These are phyloP conservation scores for Tubulanus polymorphus DNA, from an alignment of 2,888 invertebrate genomes.

Conservation along the genomic window DNA sequence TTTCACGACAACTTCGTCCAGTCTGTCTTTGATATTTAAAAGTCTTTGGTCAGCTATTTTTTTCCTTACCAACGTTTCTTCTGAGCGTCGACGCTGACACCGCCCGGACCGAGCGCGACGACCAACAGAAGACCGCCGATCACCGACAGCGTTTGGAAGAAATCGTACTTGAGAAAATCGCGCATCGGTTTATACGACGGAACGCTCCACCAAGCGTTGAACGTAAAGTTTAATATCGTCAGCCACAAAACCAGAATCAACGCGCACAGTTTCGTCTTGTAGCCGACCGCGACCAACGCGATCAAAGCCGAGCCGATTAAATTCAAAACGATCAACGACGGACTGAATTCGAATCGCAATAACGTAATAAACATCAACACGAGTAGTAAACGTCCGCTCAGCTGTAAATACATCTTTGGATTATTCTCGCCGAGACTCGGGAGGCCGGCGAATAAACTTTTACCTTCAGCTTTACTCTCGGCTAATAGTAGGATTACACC, in stretches of 20 bases:
- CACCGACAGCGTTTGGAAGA: slow-evolving; percentile 96
- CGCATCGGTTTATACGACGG: slow-evolving; percentile 91
- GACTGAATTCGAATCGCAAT: slow-evolving; percentile 85
- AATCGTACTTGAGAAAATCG: slow-evolving; percentile 99
- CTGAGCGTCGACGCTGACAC: slow-evolving; percentile 95
- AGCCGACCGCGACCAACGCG: slow-evolving; percentile 92
- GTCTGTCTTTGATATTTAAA: too few species aligned
- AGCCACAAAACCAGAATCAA: slow-evolving; percentile 87
- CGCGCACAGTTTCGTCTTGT: slow-evolving; percentile 97
- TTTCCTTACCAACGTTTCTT: slow-evolving; percentile 98
- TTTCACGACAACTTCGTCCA: too few species aligned
- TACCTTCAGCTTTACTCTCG: slow-evolving; percentile 90
- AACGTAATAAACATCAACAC: slow-evolving; percentile 99
- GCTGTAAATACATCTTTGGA: slow-evolving; percentile 92
- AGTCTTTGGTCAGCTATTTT: too few species aligned
- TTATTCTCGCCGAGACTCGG: slow-evolving; percentile 67
- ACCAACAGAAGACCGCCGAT: slow-evolving; percentile 98
- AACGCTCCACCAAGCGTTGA: slow-evolving; percentile 98
- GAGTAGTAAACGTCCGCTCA: slow-evolving; percentile 89
- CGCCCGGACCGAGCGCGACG: slow-evolving; percentile 93
- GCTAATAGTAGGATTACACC: slow-evolving; percentile 93
- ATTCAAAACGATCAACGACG: slow-evolving; percentile 82
- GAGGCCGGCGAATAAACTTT: slow-evolving; percentile 89
- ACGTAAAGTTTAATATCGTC: slow-evolving; percentile 85
- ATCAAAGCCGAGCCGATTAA: slow-evolving; percentile 90